Evolutionary conservation across 2,113 vertebrate genomes (phyloP).

Genomic region (Sander vitreus): DNA sequence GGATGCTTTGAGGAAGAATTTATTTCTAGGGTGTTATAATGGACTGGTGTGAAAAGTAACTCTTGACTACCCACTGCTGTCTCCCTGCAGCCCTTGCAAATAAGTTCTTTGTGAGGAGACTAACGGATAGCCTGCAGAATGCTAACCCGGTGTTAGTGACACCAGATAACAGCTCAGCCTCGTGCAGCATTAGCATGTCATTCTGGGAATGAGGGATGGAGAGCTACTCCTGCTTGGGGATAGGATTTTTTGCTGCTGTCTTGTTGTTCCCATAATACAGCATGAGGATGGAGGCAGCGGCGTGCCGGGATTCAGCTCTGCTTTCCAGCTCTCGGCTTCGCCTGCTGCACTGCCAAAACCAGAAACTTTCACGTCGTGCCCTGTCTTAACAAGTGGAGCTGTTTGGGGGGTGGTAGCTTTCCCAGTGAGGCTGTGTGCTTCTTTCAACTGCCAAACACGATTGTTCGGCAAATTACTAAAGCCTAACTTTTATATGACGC

Average conservation of each 20-base stretch:
- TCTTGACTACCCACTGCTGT: not conserved
- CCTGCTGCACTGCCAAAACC: conserved; percentile 57
- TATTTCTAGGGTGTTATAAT: not conserved
- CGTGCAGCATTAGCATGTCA: conserved; percentile 43
- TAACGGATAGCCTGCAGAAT: conserved; percentile 21
- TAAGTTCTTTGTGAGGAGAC: not conserved
- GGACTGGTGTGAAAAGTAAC: not conserved
- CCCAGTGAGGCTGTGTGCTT: conserved; percentile 10
- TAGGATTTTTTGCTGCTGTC: conserved; percentile 59
- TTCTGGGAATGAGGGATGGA: conserved; percentile 46
- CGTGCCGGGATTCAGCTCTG: conserved; percentile 41
- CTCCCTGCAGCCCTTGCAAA: not conserved
- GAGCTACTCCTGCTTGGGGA: conserved; percentile 44
- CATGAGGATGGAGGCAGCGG: conserved; percentile 58
- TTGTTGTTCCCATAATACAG: conserved; percentile 67
- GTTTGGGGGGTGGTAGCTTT: conserved; percentile 50
- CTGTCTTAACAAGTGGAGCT: conserved; percentile 42
- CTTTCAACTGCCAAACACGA: conserved; percentile 51
- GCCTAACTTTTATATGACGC: conserved; percentile 50
- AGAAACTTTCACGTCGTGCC: conserved; percentile 39
- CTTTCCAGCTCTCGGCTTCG: conserved; percentile 51
- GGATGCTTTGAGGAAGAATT: not conserved
- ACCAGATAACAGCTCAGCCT: conserved; percentile 40
- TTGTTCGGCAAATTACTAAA: conserved; percentile 50
- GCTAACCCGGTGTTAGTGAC: conserved; percentile 29